These are phyloP conservation scores for Arremon brunneinucha DNA, from an alignment of 2,797 vertebrate genomes.

Conservation along the genomic window DNA sequence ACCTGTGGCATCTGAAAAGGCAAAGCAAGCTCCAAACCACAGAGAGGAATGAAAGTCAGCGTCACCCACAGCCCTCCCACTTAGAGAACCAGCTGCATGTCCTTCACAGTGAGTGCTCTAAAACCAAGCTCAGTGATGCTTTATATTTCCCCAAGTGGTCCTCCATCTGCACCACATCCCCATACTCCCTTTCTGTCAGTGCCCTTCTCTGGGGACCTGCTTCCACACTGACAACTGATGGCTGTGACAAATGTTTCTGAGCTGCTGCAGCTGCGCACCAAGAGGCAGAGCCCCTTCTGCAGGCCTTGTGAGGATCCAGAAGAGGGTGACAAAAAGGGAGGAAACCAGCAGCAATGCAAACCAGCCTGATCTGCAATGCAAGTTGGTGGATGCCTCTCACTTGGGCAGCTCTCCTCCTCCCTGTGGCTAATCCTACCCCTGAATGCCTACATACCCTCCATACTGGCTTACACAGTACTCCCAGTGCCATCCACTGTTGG, in stretches of 20 bases:
- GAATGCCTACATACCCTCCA: background rate
- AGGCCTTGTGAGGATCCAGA: background rate
- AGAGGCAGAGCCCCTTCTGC: background rate
- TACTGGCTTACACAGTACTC: background rate
- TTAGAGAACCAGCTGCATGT: background rate
- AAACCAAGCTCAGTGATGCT: background rate
- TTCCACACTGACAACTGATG: background rate
- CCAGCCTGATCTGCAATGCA: background rate
- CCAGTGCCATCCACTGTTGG: background rate
- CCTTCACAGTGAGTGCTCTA: background rate
- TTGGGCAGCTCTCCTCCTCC: background rate
- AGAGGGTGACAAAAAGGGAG: background rate
- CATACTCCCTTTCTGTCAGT: background rate
- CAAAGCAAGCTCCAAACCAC: background rate
- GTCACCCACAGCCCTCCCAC: background rate
- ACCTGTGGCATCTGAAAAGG: background rate
- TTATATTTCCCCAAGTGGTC: background rate
- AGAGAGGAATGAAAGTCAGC: background rate
- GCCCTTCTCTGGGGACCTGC: background rate
- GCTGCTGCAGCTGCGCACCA: background rate
- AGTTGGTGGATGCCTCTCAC: background rate
- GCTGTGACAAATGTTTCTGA: background rate
- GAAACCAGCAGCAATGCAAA: background rate
- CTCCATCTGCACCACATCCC: background rate
- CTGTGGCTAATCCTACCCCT: background rate